Percentiles rank a stretch among this genome's conserved stretches.
These are phyloP conservation scores for Choristoneura fumiferana DNA, from an alignment of 1,140 invertebrate genomes.

Conservation along the genomic window DNA sequence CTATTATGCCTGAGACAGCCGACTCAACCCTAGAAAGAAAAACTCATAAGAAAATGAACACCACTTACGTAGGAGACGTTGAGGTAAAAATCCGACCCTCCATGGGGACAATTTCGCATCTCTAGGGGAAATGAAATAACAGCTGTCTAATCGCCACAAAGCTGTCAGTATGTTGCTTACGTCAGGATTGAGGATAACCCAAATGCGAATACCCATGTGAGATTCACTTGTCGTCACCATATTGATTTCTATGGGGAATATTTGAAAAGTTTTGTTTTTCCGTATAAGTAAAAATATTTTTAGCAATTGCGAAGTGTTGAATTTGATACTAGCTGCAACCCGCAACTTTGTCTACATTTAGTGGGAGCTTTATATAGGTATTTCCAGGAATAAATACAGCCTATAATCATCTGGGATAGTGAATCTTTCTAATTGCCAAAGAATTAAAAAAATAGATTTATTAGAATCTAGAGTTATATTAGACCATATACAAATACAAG, in stretches of 20 bases:
- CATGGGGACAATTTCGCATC: neutral
- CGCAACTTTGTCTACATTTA: no score
- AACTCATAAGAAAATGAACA: conserved; percentile 4
- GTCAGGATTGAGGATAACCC: neutral
- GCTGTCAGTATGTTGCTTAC: neutral
- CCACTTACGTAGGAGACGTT: neutral
- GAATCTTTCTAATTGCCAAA: no score
- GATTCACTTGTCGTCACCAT: neutral
- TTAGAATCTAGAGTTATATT: no score
- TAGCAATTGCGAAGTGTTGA: no score
- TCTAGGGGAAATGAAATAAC: conserved; percentile 8
- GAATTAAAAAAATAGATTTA: no score
- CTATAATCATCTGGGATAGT: no score
- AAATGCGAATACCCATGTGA: neutral
- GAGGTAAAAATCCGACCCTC: neutral
- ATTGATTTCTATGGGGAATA: neutral
- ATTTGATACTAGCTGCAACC: no score
- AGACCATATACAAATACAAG: no score
- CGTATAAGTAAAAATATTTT: no score
- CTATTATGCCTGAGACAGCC: conserved; percentile 53
- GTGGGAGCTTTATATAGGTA: no score
- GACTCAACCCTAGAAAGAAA: conserved; percentile 54
- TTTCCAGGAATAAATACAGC: no score
- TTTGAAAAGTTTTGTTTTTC: no score
- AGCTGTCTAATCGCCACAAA: conserved; percentile 14